Conservation (phyloP, 2,888 invertebrate species). For the Pterobdella sp. region DNA sequence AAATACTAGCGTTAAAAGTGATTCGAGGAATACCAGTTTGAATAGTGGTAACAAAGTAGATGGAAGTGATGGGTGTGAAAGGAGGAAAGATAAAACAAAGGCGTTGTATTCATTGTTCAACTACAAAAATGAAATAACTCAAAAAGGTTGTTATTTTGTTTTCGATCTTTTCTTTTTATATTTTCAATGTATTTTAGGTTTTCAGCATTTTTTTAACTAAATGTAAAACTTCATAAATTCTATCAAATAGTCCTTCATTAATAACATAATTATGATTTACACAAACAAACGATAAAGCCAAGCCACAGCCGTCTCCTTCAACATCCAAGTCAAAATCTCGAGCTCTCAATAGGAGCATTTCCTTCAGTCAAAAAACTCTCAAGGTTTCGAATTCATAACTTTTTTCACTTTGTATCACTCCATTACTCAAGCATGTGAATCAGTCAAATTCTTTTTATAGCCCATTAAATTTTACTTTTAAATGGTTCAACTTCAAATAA, state of each 20-base stretch:
- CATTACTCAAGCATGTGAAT: not conserved
- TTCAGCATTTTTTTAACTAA: too few relatives aligned
- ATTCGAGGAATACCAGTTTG: not conserved
- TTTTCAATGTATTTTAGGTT: too few relatives aligned
- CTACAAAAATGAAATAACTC: not conserved
- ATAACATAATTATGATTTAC: too few relatives aligned
- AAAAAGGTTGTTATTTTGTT: too few relatives aligned
- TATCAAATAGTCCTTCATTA: too few relatives aligned
- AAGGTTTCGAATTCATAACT: not conserved
- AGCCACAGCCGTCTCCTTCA: not conserved
- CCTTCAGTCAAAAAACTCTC: conserved; percentile 3
- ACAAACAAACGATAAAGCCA: not conserved
- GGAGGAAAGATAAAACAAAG: not conserved
- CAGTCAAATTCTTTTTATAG: not conserved
- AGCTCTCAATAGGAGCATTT: conserved; percentile 2
- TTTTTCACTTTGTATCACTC: not conserved
- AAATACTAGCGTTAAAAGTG: not conserved
- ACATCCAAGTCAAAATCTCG: not conserved
- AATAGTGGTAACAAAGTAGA: not conserved
- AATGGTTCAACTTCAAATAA: not conserved
- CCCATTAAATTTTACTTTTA: not conserved
- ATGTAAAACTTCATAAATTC: too few relatives aligned
- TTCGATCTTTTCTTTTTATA: too few relatives aligned
- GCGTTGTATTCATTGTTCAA: conserved; percentile 12
- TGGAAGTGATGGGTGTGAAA: not conserved